These are phyloP conservation scores for Drosophila sordidula DNA, from an alignment of 2,888 invertebrate species.

Conservation along the genomic window DNA sequence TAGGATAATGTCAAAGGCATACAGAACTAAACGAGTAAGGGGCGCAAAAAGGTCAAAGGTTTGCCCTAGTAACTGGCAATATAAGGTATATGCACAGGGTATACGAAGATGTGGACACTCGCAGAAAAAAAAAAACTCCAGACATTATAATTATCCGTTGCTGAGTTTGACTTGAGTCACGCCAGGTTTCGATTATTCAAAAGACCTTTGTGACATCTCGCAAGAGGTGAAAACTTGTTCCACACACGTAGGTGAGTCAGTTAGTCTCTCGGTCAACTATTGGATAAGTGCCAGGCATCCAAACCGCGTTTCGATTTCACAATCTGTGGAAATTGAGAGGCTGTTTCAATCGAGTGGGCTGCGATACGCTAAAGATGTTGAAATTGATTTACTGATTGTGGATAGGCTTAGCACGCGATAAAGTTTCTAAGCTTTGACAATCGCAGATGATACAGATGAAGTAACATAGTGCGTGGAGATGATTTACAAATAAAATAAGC, in stretches of 20 bases:
- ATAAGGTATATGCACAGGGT: not conserved
- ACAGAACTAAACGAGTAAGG: constrained; percentile 1
- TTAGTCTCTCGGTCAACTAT: constrained; percentile 20
- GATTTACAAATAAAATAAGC: not conserved
- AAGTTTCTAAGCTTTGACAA: constrained; percentile 2
- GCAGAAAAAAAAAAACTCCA: not conserved
- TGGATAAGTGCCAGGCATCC: constrained; percentile 14
- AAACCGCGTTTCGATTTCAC: constrained; percentile 62
- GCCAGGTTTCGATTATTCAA: constrained; percentile 43
- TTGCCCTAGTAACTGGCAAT: constrained; percentile 1
- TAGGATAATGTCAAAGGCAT: constrained; percentile 58
- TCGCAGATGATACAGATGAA: not conserved
- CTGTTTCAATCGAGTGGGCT: constrained; percentile 41
- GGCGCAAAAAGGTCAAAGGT: constrained; percentile 51
- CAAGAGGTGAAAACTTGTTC: constrained; percentile 52
- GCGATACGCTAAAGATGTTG: constrained; percentile 24
- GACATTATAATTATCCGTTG: constrained; percentile 28
- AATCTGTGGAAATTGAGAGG: constrained; percentile 66
- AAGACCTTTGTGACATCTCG: constrained; percentile 37
- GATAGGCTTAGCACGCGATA: not conserved
- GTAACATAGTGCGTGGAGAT: not conserved
- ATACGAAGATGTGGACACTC: constrained; percentile 8
- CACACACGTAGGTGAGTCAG: constrained; percentile 54
- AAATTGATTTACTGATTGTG: constrained; percentile 21
- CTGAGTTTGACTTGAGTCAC: constrained; percentile 37